phyloP scores from a whole-genome alignment of 2,888 invertebrate species.

The Sphaerophoria taeniata region DNA sequence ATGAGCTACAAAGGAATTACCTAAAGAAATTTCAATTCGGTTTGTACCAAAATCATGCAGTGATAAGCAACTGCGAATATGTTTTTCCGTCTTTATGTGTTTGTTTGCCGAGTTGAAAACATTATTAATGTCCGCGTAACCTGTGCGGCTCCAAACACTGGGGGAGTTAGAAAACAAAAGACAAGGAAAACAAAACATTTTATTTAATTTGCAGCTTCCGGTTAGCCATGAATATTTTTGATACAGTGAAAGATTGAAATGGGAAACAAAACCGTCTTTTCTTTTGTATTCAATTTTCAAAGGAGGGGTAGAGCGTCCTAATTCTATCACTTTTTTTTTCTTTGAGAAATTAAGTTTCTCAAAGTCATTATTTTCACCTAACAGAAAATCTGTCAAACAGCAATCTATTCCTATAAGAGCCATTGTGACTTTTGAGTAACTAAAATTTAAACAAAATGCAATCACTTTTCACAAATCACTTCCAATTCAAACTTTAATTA shows the following conservation, averaged over 20 bases:
- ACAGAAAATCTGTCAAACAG: background rate
- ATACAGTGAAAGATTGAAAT: constrained; percentile 18
- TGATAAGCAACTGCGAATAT: constrained; percentile 38
- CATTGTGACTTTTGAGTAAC: no score
- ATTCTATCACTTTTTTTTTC: constrained; percentile 7
- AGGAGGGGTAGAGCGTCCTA: constrained; percentile 8
- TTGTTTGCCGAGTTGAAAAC: constrained; percentile 22
- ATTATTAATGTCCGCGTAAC: constrained; percentile 28
- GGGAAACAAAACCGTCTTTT: constrained; percentile 13
- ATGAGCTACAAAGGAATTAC: constrained; percentile 9
- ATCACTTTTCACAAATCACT: no score
- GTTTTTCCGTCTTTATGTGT: constrained; percentile 23
- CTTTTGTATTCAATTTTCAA: constrained; percentile 1
- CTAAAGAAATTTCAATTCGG: constrained; percentile 37
- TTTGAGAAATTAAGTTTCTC: background rate
- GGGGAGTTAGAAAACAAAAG: constrained; percentile 27
- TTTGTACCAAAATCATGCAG: constrained; percentile 25
- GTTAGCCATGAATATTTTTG: no score
- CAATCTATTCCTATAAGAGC: no score
- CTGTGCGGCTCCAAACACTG: constrained; percentile 29
- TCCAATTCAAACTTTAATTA: no score
- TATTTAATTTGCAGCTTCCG: constrained; percentile 17
- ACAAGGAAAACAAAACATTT: constrained; percentile 19
- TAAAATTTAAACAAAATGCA: no score
- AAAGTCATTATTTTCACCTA: background rate